These are phyloP conservation scores for Cyclina sinensis DNA, from an alignment of 1,140 invertebrate genomes.

Conservation along the genomic window DNA sequence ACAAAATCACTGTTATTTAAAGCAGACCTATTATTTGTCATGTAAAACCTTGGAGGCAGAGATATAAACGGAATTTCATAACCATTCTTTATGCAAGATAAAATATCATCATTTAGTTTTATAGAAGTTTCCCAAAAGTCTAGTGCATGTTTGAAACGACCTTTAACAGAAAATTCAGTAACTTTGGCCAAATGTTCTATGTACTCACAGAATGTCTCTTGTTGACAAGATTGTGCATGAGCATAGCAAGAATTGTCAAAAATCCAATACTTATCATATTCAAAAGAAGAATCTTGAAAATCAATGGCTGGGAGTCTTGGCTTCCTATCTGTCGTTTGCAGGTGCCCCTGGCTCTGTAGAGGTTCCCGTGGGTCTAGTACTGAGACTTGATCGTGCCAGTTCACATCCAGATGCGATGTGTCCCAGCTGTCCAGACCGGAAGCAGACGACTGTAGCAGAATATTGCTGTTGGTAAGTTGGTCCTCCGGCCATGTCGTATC, in stretches of 20 bases:
- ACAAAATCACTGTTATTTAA: conserved; percentile 36
- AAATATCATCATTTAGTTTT: conserved; percentile 17
- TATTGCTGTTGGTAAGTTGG: background rate
- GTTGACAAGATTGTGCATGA: background rate
- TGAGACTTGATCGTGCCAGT: background rate
- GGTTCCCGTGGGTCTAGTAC: background rate
- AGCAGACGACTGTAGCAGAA: background rate
- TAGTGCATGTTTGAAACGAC: background rate
- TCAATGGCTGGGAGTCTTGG: background rate
- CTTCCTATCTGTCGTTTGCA: background rate
- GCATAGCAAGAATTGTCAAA: background rate
- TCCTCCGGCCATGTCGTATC: too few relatives aligned
- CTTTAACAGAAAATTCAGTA: background rate
- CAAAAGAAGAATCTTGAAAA: background rate
- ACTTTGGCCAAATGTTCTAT: background rate
- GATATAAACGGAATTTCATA: conserved; percentile 31
- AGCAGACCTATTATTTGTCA: conserved; percentile 39
- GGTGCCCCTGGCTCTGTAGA: background rate
- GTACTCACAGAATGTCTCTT: background rate
- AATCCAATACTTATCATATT: conserved; percentile 25
- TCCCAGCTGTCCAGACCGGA: background rate
- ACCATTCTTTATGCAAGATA: conserved; percentile 20
- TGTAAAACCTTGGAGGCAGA: conserved; percentile 7
- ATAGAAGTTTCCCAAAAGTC: conserved; percentile 17
- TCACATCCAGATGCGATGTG: background rate